These are phyloP conservation scores for Podarcis lilfordi DNA, from an alignment of 2,797 vertebrate species.

Conservation along the genomic window DNA sequence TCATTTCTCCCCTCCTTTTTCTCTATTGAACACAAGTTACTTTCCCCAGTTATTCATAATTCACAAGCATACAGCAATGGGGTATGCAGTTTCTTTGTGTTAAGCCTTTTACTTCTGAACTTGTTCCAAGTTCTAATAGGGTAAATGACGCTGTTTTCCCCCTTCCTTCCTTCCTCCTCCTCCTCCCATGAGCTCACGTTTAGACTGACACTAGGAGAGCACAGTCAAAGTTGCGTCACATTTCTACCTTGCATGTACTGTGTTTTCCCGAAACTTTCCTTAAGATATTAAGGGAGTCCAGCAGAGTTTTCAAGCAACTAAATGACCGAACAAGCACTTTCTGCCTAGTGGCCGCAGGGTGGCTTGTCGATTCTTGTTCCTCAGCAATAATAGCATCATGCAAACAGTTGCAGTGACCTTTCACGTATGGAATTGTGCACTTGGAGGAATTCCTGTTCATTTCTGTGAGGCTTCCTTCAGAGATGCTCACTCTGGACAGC, in stretches of 20 bases:
- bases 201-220: conserved; percentile 28
- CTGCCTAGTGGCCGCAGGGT: conserved; percentile 48
- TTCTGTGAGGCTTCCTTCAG: not conserved
- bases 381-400: conserved; percentile 66
- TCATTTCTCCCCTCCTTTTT: conserved; percentile 33
- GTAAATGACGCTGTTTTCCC: no score
- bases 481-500: not conserved
- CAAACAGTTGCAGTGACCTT: conserved; percentile 29
- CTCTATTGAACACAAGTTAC: conserved; percentile 32
- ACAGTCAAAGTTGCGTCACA: not conserved
- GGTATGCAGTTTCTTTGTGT: conserved; percentile 47
- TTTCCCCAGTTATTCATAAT: conserved; percentile 44
- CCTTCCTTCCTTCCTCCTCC: conserved; percentile 27
- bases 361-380: conserved; percentile 8
- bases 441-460: not conserved
- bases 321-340: conserved; percentile 33
- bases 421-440: conserved; percentile 28
- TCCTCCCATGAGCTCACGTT: conserved; percentile 52
- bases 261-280: conserved; percentile 43
- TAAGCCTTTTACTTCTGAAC: conserved; percentile 62
- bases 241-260: conserved; percentile 44
- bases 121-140: conserved; percentile 35
- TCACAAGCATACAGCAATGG: conserved; percentile 75
- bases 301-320: conserved; percentile 53
- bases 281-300: conserved; percentile 44